phyloP scores from a whole-genome alignment of 30 jellyfish, hydroid and myxozoan species.

The Mastigias papua region DNA sequence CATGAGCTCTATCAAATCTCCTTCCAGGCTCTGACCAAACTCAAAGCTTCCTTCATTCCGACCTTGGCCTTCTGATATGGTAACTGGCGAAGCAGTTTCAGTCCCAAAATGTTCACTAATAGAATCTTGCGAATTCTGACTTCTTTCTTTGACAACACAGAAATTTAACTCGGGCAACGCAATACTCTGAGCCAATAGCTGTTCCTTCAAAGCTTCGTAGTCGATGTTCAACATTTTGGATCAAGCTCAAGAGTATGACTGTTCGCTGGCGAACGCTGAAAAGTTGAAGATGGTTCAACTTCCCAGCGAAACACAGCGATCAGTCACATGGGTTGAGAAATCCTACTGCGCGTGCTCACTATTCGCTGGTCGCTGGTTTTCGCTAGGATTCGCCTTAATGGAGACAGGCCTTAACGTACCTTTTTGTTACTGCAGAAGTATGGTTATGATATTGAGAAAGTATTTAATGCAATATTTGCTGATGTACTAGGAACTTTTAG shows the following conservation, averaged over 20 bases:
- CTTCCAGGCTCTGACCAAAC: slow-evolving; percentile 37
- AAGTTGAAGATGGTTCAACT: slow-evolving; percentile 51
- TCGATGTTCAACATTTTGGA: slow-evolving; percentile 55
- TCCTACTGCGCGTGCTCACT: slow-evolving; percentile 67
- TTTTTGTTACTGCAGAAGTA: no score
- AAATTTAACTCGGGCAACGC: slow-evolving; percentile 26
- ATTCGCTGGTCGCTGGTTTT: slow-evolving; percentile 66
- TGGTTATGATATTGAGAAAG: no score
- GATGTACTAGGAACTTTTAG: no score
- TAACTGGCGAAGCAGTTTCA: slow-evolving; percentile 11
- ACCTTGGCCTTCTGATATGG: slow-evolving; percentile 14
- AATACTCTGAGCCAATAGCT: slow-evolving; percentile 56
- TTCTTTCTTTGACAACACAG: slow-evolving; percentile 10
- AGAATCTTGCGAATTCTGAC: slow-evolving; percentile 2
- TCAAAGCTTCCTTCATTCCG: slow-evolving; percentile 28
- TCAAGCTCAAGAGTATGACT: slow-evolving; percentile 10
- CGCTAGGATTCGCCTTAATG: slow-evolving; percentile 61
- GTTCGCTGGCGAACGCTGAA: slow-evolving; percentile 70
- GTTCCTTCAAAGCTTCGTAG: slow-evolving; percentile 4
- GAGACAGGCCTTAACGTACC: slow-evolving; percentile 75
- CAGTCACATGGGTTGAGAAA: no score
- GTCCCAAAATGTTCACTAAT: not conserved
- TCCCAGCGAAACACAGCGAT: no score
- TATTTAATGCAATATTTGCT: no score
- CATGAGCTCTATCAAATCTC: slow-evolving; percentile 37